Evolutionary conservation across 2,888 invertebrate species (phyloP), one percentile per base, ranked within the genome.

Genomic region (Platypus cylindrus): DNA sequence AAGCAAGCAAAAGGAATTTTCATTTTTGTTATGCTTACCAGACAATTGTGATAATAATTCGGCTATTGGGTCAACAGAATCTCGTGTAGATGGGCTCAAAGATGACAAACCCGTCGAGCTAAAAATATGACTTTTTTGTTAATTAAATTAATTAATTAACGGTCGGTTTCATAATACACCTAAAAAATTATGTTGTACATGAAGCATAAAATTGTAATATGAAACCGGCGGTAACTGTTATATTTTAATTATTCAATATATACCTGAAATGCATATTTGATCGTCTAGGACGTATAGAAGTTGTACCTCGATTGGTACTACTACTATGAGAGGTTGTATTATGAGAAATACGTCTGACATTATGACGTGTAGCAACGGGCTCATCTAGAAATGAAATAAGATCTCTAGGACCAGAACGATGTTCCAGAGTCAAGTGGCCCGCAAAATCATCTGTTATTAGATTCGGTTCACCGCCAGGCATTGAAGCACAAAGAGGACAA

Each of bases 391-490:
- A 87, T 51, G 86, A 85, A 63, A 89, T 91, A 57, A 91, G 74
- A 71, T 93, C 93, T 63, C 91, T 71, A 50, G 83, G 79, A 16
- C 62, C 62, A 30, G 59, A 54, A 55, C 90, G 78, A 67, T 97
- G 97, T 63, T 95, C 94, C 50, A 93, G 67, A 43, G 87, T 84
- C 56, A 97, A 76, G 71, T 97, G 97, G 53, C 89, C 86, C 48
- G 90, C 84, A 67, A 97, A 90, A 70, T 97, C 95, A 68, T 95
- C 94, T 45, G 94, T 94, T 65, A 94, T 87, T 60, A 91, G 79
- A 70, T 95, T 95, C 42, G 94, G 94, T 63, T 97, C 97, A 34
- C 93, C 93, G 45, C 94, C 93, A 23, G 93, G 91, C 67, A 87
- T 75, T 43, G 93, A 86, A 43, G 95, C 95, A 68, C 97, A 97